Base-by-base conservation (phyloP, 2,113 vertebrate species). In the Hemiscyllium ocellatum region DNA sequence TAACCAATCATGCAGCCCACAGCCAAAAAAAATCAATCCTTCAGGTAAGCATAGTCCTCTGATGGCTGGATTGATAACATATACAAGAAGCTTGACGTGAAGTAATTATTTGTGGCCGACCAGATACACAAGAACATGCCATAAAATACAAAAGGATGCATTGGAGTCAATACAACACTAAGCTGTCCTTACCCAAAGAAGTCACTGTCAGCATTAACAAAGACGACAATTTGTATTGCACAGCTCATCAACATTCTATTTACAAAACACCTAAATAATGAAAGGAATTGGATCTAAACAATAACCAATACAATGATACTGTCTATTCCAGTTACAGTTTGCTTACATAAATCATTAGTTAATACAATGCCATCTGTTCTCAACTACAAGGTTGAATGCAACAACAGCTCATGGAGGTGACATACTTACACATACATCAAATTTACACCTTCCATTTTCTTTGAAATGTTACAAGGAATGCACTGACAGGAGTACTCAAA, bases 311-410 rank as follows among this genome's bases (percentile, higher is more conserved):
- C 50, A 89, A 52, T 3, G 12, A 89, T 29, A 56, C 52, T 89
- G 42, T 72, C 42, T 89, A 5, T 89, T 29, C 15, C n/a, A 91
- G 65, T 90, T 61, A 65, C 50, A 87, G 22, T 87, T 19, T 61
- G 52, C 22, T 50, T 85, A 13, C 42, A 10, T 10, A 78, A n/a
- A 78, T n/a, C 37, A 42, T 42, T n/a, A 37, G 42, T 47, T 83
- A 83, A 42, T 47, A 83, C 37, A 83, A 56, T 56, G 61, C 90
- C 26, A 90, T 90, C 87, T 90, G 87, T 90, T 52, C 52, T 90
- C 47, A 90, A 56, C 15, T 15, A 90, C 52, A 26, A 61, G 26
- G 26, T 65, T 56, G 24, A 15, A 10, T 89, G 61, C 33, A 94
- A n/a, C 68, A 94, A 68, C n/a, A 68, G 7, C 4, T 68, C 65